A percentile compares a stretch with the other conserved stretches of the same genome.
These are phyloP conservation scores for Mustela lutreola DNA, from an alignment of 2,113 vertebrate genomes.

Conservation along the genomic window DNA sequence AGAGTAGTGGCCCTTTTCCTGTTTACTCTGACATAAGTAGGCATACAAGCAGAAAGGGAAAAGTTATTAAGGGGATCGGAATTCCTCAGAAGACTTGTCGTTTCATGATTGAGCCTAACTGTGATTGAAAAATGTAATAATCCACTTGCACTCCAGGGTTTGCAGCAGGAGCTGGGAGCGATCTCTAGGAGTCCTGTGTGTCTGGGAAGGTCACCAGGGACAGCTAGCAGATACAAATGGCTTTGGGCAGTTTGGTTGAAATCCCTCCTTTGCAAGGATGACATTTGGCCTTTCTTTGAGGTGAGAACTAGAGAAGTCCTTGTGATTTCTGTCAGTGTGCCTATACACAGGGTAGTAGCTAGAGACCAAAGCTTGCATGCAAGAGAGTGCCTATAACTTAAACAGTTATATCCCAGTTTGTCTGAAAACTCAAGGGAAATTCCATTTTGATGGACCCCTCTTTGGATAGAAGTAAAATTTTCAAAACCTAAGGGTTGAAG, in stretches of 20 bases:
- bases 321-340: constrained; percentile 37
- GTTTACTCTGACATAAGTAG: constrained; percentile 14
- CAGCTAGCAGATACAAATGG: neutral
- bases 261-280: neutral
- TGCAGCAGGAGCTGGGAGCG: neutral
- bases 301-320: neutral
- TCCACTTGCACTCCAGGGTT: neutral
- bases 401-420: constrained; percentile 39
- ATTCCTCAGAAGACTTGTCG: neutral
- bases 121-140: constrained; percentile 47
- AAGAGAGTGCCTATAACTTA: constrained; percentile 5
- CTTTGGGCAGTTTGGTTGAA: neutral
- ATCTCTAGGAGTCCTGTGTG: neutral
- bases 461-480: constrained; percentile 62
- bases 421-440: constrained; percentile 44
- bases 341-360: neutral
- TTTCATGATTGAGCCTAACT: constrained; percentile 36
- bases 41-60: neutral
- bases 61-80: neutral
- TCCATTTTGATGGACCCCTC: constrained; percentile 32
- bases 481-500: constrained; percentile 34
- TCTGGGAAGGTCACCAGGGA: neutral
- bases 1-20: constrained; percentile 29
- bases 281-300: constrained; percentile 54
- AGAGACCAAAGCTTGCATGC: constrained; percentile 12